Base-by-base conservation (phyloP, 37 sponge, comb jelly and placozoan genomes). In the Ephydatia muelleri region DNA sequence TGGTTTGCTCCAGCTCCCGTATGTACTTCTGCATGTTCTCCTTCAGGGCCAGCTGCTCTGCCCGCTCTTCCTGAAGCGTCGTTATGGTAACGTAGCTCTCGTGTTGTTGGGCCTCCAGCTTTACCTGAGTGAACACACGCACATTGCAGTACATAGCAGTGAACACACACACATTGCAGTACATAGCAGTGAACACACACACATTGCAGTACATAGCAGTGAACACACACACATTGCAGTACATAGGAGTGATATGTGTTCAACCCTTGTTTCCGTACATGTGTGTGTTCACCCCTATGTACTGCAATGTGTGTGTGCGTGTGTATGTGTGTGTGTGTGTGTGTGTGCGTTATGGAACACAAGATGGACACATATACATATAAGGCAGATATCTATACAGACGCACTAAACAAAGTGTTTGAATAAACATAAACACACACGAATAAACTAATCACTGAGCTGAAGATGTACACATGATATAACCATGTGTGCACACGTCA, bases 1-100 rank as follows among this genome's bases (percentile, higher is more conserved):
- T 97, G 37, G 82, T 86, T 77, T 97, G 98, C 72, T 97, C 98
- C 78, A 97, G 75, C 71, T 97, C 92, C 65, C 98, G 83, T 0
- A 91, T 72, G 64, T 97, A 95, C 74, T 84, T 93, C 73, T 88
- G 90, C 29, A 93, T 75, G 11, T 90, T 85, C 9, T 93, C 96
- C 75, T 88, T 93, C 49, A 86, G 76, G n/a, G 81, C 80, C 0
- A 78, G 6, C 48, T 91, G 80, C 74, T 93, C 93, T 0, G 87
- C 85, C 39, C 88, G 84, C 84, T 97, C 98, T 33, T 95, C 98
- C 71, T 95, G 92, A 14, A 97, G 88, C 1, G 92, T 93, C 65
- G 83, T 85, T n/a, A 95, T 85, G n/a, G 82, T 89, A 11, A 92
- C 92, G 89, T 86, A 95, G 1, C 82, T 37, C 86, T 97, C 96